phyloP scores from a whole-genome alignment of 2,113 vertebrate genomes.

The Egretta garzetta region DNA sequence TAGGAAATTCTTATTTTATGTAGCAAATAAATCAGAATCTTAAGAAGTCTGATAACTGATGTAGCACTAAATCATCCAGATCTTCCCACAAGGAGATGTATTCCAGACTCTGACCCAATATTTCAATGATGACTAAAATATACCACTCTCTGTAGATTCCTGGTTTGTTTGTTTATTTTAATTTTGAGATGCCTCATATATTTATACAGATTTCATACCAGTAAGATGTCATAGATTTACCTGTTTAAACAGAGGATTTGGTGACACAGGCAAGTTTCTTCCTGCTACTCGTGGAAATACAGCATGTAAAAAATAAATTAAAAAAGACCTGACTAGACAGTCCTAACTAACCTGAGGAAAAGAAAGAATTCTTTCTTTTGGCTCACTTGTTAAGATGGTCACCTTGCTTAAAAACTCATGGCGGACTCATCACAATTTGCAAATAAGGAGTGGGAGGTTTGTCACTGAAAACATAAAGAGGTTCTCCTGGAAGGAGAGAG shows the following conservation, averaged over 20 bases:
- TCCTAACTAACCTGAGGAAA: background rate
- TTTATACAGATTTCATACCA: background rate
- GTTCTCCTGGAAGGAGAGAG: background rate
- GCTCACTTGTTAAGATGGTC: background rate
- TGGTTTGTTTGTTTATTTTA: constrained; percentile 18
- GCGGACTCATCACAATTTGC: background rate
- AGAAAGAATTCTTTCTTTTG: background rate
- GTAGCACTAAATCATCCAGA: background rate
- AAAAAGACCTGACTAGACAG: background rate
- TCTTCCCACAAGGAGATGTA: background rate
- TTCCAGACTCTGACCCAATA: background rate
- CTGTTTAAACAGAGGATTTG: background rate
- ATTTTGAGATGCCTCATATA: constrained; percentile 1
- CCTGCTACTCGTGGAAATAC: background rate
- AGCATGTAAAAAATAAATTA: background rate
- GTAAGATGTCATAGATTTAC: background rate
- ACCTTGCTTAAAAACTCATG: background rate
- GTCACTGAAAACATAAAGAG: background rate
- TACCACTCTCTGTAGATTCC: background rate
- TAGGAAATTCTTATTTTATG: background rate
- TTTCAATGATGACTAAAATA: background rate
- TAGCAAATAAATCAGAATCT: constrained; percentile 12
- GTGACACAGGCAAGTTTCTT: background rate
- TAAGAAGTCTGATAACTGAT: background rate
- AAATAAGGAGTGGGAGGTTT: background rate